Base-by-base conservation (phyloP, 2,113 vertebrate genomes). In the Sinocyclocheilus rhinocerous region DNA sequence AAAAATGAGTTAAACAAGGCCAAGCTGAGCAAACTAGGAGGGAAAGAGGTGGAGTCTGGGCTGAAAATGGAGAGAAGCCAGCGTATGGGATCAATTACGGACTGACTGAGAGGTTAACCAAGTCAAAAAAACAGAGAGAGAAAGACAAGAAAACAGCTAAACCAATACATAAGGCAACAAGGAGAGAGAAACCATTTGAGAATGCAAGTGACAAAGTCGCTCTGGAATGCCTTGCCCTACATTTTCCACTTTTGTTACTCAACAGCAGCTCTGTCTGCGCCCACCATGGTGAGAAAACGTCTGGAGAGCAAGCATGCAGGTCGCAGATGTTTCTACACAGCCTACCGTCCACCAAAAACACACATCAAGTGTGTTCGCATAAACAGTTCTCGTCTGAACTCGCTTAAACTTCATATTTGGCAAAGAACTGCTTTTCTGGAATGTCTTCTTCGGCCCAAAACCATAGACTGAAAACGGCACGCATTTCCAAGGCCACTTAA, bases 41-140 rank as follows among this genome's bases (percentile, higher is more conserved):
- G 61, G 22, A 48, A 59, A 48, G 22, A 26, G 18, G 4, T 20
- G 26, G 50, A 70, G 57, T 42, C 39, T 33, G 22, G 24, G 9
- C 16, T 52, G 70, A 80, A 48, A 52, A 55, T 67, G 84, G 45
- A 61, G 50, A 42, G 10, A 67, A 72, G 29, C 57, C 63, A 78
- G 59, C 82, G 55, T 90, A 55, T 88, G 88, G 85, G 1, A 83
- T 86, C 15, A 85, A 90, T 90, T 84, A 89, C 65, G 42, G 70
- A 42, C 83, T 39, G 76, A 84, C 20, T 39, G 48, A 78, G 48
- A 29, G 61, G 55, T 33, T 13, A 39, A 42, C 29, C n/a, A 57
- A 59, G 39, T 26, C 22, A 76, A 42, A 39, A 29, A 61, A 50
- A 24, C 9, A 48, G 42, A 59, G 33, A 72, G 57, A 50, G 16